Base-by-base conservation (phyloP, 2,888 invertebrate genomes). In the Callyntrura sp. region DNA sequence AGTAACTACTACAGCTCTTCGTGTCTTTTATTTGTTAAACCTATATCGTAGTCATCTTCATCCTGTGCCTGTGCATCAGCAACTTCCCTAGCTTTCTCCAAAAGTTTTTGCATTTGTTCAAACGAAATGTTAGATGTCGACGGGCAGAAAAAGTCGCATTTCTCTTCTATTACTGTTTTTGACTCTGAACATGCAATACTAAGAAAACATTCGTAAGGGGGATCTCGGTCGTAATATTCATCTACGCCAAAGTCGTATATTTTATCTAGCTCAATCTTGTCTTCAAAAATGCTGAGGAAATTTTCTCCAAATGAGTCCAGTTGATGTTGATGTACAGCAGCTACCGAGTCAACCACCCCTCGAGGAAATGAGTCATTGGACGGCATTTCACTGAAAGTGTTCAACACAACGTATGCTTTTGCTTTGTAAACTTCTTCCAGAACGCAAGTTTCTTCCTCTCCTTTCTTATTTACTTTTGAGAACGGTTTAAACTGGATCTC, bases 191-290 rank as follows among this genome's bases (percentile, higher is more conserved):
- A 62, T 5, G 57, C 88, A 51, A 88, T 88, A n/a, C 83, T 83
- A 0, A 88, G 62, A 9, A 88, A 83, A 35, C 88, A 88, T 35
- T 88, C 88, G 28, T 88, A 88, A n/a, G 88, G 88, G 20, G 88
- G 88, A 25, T 88, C 88, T 14, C 88, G 82, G 35, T 88, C 88
- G 45, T 17, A 83, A 28, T 83, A 51, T 17, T 88, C 83, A 25
- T 88, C 76, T 23, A n/a, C 11, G 0, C 88, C 88, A 35, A 88
- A 88, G 17, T 65, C 83, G 35, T 83, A 88, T 8, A 83, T 76
- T 8, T 55, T 14, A 20, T 62, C 45, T 4, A 25, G 14, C 11
- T 88, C 88, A 76, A 88, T 88, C n/a, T 83, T 88, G 45, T 88
- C 88, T 23, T 35, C 83, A 83, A 88, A 88, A 17, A 88, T 83